Evolutionary conservation across 2,113 vertebrate genomes (phyloP), one percentile per base, ranked within the genome.

Genomic region (Planiliza haematocheilus): DNA sequence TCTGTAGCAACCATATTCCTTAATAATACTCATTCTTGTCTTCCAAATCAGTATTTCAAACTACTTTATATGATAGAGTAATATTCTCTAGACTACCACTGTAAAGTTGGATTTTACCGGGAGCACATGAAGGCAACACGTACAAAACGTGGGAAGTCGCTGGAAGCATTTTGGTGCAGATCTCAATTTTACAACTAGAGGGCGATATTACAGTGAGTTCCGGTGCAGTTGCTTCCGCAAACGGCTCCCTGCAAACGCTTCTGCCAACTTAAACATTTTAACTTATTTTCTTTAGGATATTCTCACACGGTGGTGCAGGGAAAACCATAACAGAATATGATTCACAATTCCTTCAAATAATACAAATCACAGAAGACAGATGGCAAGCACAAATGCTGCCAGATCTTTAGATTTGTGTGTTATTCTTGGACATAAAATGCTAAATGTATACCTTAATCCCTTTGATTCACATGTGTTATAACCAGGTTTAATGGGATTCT

Each of bases 41-140:
- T 17, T 12, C 0, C 0, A 49, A 18, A 30, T 20, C 16, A 10
- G 1, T 55, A n/a, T 9, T 49, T 62, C 1, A 48, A 48, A n/a
- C 6, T 18, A 41, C 2, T 0, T 10, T 30, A 30, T 30, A 30
- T 30, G 24, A 30, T 30, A 3, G 24, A 30, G 24, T 30, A 30
- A 30, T 30, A 30, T 30, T 30, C 24, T 30, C 24, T 30, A 5
- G 24, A 30, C 24, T 30, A 5, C 24, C 4, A 0, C 0, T 37
- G 10, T 11, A 2, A 17, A 1, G 1, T 0, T 7, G 0, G 13
- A 64, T 4, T 73, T 70, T 70, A 79, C 71, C 1, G 43, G 56
- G 12, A 11, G 46, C 6, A 6, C 7, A 0, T 68, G 16, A 89
- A 85, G 48, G 53, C 45, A 79, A 62, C 68, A 59, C 21, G 10